Percentiles rank a stretch among this genome's conserved stretches.
phyloP scores from a whole-genome alignment of 2,888 invertebrate species.

The Caenorhabditis sp. region DNA sequence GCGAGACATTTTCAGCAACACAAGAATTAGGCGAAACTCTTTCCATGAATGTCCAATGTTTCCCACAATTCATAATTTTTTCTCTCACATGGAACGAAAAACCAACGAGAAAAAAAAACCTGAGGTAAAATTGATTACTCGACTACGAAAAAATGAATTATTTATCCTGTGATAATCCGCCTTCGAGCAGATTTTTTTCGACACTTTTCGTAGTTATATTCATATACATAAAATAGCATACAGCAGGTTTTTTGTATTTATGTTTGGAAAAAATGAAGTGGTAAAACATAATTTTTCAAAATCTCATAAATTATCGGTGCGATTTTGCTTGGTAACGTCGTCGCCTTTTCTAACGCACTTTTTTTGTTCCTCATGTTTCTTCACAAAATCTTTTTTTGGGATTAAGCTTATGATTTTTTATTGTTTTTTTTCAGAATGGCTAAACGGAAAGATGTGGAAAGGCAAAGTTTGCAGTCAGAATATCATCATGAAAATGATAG shows the following conservation, averaged over 20 bases:
- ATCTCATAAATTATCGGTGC: not conserved
- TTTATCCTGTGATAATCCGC: not conserved
- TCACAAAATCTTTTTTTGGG: not conserved
- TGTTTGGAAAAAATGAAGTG: too few relatives aligned
- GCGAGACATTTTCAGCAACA: slow-evolving; percentile 15
- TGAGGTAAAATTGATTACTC: slow-evolving; percentile 4
- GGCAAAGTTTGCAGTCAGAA: not conserved
- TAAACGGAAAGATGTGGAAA: not conserved
- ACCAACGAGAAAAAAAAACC: slow-evolving; percentile 26
- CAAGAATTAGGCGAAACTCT: too few relatives aligned
- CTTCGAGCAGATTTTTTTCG: not conserved
- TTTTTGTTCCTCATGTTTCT: not conserved
- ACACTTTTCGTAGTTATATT: not conserved
- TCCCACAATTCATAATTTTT: slow-evolving; percentile 7
- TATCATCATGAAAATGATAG: slow-evolving; percentile 1
- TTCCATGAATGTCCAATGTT: slow-evolving; percentile 4
- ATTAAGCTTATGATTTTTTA: not conserved
- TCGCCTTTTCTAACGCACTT: not conserved
- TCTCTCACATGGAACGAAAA: slow-evolving; percentile 18
- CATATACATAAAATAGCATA: too few relatives aligned
- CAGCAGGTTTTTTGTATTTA: not conserved
- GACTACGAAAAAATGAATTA: not conserved
- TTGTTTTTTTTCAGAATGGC: not conserved
- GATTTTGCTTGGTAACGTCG: not conserved
- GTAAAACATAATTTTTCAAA: too few relatives aligned